Evolutionary conservation across 2,888 invertebrate genomes (phyloP), one percentile per base, ranked within the genome.

Genomic region (Entomobrya proxima): DNA sequence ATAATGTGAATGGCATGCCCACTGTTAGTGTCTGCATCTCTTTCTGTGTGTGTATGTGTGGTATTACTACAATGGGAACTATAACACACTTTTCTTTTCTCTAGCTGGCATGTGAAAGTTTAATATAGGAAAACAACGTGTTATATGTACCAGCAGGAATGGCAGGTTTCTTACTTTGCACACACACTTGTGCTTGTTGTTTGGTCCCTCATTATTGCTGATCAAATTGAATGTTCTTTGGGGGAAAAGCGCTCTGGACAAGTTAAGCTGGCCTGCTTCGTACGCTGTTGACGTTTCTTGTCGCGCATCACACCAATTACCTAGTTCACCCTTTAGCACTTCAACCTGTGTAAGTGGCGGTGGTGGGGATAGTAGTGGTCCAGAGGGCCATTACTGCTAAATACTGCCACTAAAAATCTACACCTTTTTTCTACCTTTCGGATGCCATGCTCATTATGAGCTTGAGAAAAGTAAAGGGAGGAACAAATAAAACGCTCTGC

Each of bases 191-290:
- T 67, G 67, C 21, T 67, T 15, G 37, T 67, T 67, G 67, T 72
- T 78, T 78, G 30, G 61, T 47, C 40, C 32, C 78, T 78, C 78
- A 78, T 78, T 78, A 78, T 47, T 21, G 64, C 78, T 64, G 64
- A 64, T 78, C 78, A 78, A 61, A 78, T 78, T 78, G 78, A 78
- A 78, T 64, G 64, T 78, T 78, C 32, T 40, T 78, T 50, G 15
- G 40, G 27, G 61, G 58, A 55, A 55, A 72, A 72, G n/a, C 50
- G 72, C 27, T 72, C 50, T 72, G 47, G 72, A 72, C 47, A 72
- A 72, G 27, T 72, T 72, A 72, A 72, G 72, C 72, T 35, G 24
- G 72, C 15, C 72, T 72, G 32, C 67, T 44, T 27, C 47, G 30
- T 47, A 47, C 47, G 3, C 47, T n/a, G 5, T 47, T n/a, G 47